These are phyloP conservation scores for Antennarius maculatus DNA, from an alignment of 2,797 vertebrate species.

Conservation along the genomic window DNA sequence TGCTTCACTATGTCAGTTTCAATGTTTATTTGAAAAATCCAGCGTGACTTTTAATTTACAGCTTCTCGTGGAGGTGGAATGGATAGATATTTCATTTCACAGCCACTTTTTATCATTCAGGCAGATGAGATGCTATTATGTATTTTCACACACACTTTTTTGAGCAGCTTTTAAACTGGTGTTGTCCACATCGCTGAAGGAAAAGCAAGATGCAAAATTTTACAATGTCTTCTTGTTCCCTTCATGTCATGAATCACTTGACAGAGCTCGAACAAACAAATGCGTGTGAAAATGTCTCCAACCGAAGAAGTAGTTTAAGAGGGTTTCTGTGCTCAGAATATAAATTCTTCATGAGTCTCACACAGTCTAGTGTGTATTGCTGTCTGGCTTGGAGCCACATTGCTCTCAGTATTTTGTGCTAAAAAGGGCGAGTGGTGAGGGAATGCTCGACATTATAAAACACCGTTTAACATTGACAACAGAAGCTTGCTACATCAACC, in stretches of 20 bases:
- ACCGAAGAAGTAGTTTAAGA: conserved; percentile 14
- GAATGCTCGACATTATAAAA: conserved; percentile 43
- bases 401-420: conserved; percentile 17
- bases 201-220: conserved; percentile 28
- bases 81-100: conserved; percentile 6
- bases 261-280: conserved; percentile 21
- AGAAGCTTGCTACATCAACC: conserved; percentile 16
- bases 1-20: conserved; percentile 21
- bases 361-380: conserved; percentile 15
- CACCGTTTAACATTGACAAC: conserved; percentile 24
- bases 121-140: conserved; percentile 5
- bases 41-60: conserved; percentile 23
- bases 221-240: conserved; percentile 1
- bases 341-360: conserved; percentile 41
- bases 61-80: neutral
- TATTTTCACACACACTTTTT: conserved; percentile 30
- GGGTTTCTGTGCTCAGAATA: conserved; percentile 27
- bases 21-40: neutral
- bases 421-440: conserved; percentile 30
- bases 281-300: conserved; percentile 23
- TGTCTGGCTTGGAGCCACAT: conserved; percentile 20
- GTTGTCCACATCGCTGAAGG: conserved; percentile 5
- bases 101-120: conserved; percentile 20
- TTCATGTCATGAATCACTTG: conserved; percentile 30
- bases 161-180: conserved; percentile 18